phyloP scores from a whole-genome alignment of 1,140 invertebrate genomes.

The Aphis craccivora region DNA sequence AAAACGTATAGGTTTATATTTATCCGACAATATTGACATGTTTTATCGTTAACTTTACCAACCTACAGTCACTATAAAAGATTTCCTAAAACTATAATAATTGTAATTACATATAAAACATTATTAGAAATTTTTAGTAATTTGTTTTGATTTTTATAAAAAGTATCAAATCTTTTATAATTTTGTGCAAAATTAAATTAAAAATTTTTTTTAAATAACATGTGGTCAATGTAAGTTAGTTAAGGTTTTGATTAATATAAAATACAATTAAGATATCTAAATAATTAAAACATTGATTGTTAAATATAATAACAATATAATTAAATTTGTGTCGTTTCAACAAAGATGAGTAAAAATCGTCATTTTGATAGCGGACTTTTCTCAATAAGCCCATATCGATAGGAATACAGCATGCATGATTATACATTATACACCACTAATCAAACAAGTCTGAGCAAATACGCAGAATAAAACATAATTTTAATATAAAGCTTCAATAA shows the following conservation, averaged over 20 bases:
- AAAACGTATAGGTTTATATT: background rate
- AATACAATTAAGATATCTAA: no score
- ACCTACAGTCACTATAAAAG: no score
- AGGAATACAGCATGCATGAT: no score
- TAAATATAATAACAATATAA: no score
- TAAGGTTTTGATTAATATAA: background rate
- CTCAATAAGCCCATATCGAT: background rate
- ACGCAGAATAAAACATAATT: no score
- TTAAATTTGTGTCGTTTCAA: background rate
- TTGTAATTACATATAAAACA: background rate
- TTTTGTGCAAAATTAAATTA: background rate
- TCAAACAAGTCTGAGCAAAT: no score
- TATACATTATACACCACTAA: no score
- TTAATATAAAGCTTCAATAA: no score
- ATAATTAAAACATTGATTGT: background rate
- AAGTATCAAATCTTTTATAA: background rate
- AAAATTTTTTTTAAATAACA: background rate
- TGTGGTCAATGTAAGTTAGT: background rate
- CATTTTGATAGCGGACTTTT: background rate
- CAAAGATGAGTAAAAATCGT: background rate
- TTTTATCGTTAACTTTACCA: no score
- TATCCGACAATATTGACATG: no score
- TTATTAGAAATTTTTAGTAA: no score
- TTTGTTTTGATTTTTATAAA: no score
- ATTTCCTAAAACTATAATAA: background rate